phyloP scores from a whole-genome alignment of 2,797 vertebrate genomes.

The Momotus momota region DNA sequence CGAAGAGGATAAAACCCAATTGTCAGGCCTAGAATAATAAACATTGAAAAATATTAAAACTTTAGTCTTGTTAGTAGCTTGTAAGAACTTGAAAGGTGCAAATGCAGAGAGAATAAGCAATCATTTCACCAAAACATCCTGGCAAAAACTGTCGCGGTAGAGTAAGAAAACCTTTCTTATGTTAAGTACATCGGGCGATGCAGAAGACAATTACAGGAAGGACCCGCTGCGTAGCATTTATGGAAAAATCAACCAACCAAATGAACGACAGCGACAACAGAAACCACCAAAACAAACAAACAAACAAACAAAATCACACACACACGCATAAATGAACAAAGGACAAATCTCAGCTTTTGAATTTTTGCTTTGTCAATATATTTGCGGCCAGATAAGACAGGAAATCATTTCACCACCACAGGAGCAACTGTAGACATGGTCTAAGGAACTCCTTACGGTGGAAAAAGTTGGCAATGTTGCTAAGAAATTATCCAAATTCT shows the following conservation, averaged over 20 bases:
- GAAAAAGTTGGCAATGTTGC: not conserved
- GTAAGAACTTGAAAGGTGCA: not conserved
- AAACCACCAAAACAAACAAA: not conserved
- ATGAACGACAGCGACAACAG: no score
- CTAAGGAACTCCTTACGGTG: not conserved
- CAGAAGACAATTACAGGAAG: not conserved
- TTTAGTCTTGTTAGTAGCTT: not conserved
- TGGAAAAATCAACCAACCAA: no score
- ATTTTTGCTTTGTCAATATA: not conserved
- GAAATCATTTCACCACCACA: not conserved
- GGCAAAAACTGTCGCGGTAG: not conserved
- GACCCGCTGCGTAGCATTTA: not conserved
- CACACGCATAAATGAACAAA: not conserved
- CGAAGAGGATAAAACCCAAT: not conserved
- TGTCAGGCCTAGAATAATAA: not conserved
- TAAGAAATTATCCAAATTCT: not conserved
- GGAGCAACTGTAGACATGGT: not conserved
- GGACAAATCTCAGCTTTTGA: not conserved
- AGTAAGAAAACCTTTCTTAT: not conserved
- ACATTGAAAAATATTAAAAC: not conserved
- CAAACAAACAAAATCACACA: not conserved
- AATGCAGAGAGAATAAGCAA: not conserved
- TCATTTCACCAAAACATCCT: not conserved
- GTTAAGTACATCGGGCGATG: not conserved
- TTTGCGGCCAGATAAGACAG: accelerated